These are phyloP conservation scores for Leptinotarsa rubiginosa DNA, from an alignment of 2,888 invertebrate species.

Conservation along the genomic window DNA sequence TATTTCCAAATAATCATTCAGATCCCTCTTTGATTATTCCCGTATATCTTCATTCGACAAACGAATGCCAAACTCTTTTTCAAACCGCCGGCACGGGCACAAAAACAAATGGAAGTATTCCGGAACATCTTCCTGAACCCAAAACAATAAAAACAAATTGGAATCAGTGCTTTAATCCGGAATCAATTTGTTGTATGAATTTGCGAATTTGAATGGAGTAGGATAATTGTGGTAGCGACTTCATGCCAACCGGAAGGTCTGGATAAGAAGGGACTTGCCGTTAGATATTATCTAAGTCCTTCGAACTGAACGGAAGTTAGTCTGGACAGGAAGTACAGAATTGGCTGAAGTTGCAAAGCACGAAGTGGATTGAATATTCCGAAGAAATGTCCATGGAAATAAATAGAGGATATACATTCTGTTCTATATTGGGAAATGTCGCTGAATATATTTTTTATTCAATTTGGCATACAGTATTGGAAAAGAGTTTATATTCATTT, in stretches of 20 bases:
- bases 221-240: constrained; percentile 21
- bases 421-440: no score
- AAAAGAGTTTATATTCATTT: no score
- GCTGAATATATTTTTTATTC: no score
- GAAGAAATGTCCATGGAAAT: neutral
- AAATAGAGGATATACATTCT: no score
- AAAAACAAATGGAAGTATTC: constrained; percentile 32
- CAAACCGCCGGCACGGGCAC: neutral
- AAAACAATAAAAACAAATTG: constrained; percentile 28
- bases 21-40: no score
- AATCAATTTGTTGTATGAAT: constrained; percentile 24
- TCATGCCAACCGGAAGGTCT: constrained; percentile 12
- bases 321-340: constrained; percentile 9
- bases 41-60: no score
- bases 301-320: constrained; percentile 3
- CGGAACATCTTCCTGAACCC: constrained; percentile 17
- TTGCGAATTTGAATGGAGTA: constrained; percentile 17
- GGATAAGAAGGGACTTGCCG: constrained; percentile 10
- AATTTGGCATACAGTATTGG: no score
- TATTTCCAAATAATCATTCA: no score
- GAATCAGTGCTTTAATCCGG: constrained; percentile 10
- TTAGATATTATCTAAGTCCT: constrained; percentile 4
- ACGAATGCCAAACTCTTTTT: neutral
- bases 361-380: neutral
- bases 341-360: neutral